These are phyloP conservation scores for Aspidiotus destructor DNA, from an alignment of 2,888 invertebrate genomes.

Conservation along the genomic window DNA sequence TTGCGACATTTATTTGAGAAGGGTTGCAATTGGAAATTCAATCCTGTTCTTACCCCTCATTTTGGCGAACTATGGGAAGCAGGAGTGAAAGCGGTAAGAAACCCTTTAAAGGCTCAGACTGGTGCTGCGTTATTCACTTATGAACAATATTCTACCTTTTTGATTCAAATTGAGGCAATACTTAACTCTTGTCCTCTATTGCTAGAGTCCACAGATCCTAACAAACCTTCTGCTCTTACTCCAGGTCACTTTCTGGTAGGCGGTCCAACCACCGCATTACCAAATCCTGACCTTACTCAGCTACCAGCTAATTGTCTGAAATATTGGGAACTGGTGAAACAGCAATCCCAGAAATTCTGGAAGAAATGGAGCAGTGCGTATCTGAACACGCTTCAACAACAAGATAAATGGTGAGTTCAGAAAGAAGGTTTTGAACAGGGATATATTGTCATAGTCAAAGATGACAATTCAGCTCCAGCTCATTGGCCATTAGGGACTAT, in stretches of 20 bases:
- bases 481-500: slow-evolving; percentile 32
- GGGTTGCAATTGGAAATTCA: slow-evolving; percentile 37
- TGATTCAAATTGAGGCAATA: slow-evolving; percentile 35
- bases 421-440: background rate
- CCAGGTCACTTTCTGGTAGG: slow-evolving; percentile 38
- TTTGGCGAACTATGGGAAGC: slow-evolving; percentile 40
- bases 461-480: slow-evolving; percentile 15
- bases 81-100: slow-evolving; percentile 39
- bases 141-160: slow-evolving; percentile 38
- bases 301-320: slow-evolving; percentile 35
- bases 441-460: slow-evolving; percentile 26
- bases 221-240: slow-evolving; percentile 35
- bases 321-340: slow-evolving; percentile 36
- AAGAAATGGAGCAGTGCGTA: background rate
- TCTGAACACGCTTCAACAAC: background rate
- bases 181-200: slow-evolving; percentile 36
- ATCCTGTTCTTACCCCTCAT: slow-evolving; percentile 37
- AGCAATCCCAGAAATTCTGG: slow-evolving; percentile 15
- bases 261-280: slow-evolving; percentile 34
- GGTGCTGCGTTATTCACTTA: slow-evolving; percentile 36
- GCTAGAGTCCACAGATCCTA: slow-evolving; percentile 35
- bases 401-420: background rate
- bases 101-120: slow-evolving; percentile 36
- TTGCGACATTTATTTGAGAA: background rate
- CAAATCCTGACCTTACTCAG: slow-evolving; percentile 35